These are phyloP conservation scores for Channallabes apus DNA, from an alignment of 2,797 vertebrate genomes.

Conservation along the genomic window DNA sequence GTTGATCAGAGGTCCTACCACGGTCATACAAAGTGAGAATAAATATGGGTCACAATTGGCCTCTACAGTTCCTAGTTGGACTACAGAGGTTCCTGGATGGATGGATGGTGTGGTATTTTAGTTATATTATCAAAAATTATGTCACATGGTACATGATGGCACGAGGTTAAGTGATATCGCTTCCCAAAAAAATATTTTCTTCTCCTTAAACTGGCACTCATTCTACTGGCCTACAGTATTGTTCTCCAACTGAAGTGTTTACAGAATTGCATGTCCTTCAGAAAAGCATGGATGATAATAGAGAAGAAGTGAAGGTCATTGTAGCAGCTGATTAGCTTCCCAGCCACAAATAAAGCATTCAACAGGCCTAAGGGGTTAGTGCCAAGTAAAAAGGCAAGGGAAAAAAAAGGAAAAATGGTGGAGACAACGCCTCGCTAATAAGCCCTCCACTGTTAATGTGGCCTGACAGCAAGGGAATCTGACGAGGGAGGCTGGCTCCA, in stretches of 20 bases:
- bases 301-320: constrained; percentile 22
- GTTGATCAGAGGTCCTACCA: too few species aligned
- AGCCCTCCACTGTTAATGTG: constrained; percentile 81
- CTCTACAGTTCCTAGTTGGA: too few species aligned
- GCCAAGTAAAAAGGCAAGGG: constrained; percentile 33
- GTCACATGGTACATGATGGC: too few species aligned
- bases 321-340: constrained; percentile 35
- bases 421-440: constrained; percentile 73
- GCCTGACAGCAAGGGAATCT: constrained; percentile 81
- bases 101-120: too few species aligned
- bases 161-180: neutral
- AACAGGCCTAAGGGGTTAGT: constrained; percentile 49
- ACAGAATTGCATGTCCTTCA: neutral
- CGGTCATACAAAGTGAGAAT: too few species aligned
- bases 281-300: neutral
- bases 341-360: constrained; percentile 39
- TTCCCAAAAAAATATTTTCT: neutral
- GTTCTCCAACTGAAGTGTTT: neutral
- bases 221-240: neutral
- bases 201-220: neutral
- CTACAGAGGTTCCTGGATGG: too few species aligned
- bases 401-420: constrained; percentile 37
- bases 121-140: neutral
- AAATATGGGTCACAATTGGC: too few species aligned
- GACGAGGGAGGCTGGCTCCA: constrained; percentile 76